Conservation (phyloP, 2,888 invertebrate species). For the Leptopilina myrica region DNA sequence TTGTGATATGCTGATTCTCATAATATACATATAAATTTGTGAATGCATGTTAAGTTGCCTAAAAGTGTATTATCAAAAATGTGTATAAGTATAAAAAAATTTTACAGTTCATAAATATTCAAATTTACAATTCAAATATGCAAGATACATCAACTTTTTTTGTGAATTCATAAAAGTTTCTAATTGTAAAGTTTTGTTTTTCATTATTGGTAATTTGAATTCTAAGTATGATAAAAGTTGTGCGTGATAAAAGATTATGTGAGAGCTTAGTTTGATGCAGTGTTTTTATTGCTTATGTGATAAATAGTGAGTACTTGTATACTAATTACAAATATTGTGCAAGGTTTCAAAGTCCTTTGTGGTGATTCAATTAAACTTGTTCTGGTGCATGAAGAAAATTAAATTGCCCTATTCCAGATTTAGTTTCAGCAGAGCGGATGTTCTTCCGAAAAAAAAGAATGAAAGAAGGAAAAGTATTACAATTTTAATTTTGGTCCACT, state of each 20-base stretch:
- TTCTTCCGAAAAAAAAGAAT: background rate
- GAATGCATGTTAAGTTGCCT: conserved; percentile 32
- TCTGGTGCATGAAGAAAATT: conserved; percentile 1
- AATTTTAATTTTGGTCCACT: background rate
- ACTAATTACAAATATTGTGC: conserved; percentile 25
- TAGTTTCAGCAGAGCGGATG: conserved; percentile 18
- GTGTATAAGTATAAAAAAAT: background rate
- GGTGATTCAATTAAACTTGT: conserved; percentile 13
- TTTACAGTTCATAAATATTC: background rate
- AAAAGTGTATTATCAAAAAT: background rate
- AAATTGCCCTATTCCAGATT: background rate
- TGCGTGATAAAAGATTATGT: conserved; percentile 14
- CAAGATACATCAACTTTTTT: background rate
- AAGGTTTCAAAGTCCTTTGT: conserved; percentile 3
- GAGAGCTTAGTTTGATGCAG: conserved; percentile 19
- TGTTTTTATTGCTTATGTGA: conserved; percentile 26
- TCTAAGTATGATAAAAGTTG: background rate
- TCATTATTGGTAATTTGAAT: background rate
- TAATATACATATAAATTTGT: background rate
- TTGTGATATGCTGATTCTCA: conserved; percentile 14
- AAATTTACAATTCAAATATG: background rate
- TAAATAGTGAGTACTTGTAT: conserved; percentile 16
- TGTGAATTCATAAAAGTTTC: background rate
- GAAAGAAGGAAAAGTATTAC: conserved; percentile 27
- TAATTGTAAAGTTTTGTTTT: background rate